These are phyloP conservation scores for Mormyrus iriodes DNA, from an alignment of 2,113 vertebrate genomes.

Conservation along the genomic window DNA sequence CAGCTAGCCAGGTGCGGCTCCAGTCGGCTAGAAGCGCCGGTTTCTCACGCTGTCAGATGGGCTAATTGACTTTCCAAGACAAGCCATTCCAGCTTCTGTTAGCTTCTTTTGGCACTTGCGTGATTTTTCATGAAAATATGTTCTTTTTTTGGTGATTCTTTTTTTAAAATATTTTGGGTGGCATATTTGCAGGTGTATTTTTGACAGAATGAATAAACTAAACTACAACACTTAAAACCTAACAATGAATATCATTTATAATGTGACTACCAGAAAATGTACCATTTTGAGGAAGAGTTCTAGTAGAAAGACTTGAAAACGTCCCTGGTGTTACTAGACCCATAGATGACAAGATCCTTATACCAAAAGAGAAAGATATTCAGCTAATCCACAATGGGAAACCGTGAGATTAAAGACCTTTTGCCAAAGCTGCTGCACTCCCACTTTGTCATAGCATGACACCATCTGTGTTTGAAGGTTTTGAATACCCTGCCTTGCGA, in stretches of 20 bases:
- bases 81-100: not conserved
- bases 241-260: not conserved
- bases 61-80: conserved; percentile 1
- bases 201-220: not conserved
- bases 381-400: not conserved
- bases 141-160: not conserved
- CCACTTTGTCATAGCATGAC: not conserved
- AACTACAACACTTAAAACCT: not conserved
- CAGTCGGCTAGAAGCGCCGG: not conserved
- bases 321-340: not conserved
- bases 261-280: not conserved
- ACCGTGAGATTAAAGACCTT: not conserved
- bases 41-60: not conserved
- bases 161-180: not conserved
- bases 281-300: not conserved
- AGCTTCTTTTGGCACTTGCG: not conserved
- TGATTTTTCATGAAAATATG: not conserved
- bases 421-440: not conserved
- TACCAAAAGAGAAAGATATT: not conserved
- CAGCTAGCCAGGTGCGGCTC: not conserved
- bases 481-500: not conserved
- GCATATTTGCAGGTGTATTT: not conserved
- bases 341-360: not conserved
- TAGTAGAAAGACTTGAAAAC: not conserved
- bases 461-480: not conserved